Evolutionary conservation across 2,888 invertebrate species (phyloP), one percentile per base, ranked within the genome.

Genomic region (Gandaritis pyraliata): DNA sequence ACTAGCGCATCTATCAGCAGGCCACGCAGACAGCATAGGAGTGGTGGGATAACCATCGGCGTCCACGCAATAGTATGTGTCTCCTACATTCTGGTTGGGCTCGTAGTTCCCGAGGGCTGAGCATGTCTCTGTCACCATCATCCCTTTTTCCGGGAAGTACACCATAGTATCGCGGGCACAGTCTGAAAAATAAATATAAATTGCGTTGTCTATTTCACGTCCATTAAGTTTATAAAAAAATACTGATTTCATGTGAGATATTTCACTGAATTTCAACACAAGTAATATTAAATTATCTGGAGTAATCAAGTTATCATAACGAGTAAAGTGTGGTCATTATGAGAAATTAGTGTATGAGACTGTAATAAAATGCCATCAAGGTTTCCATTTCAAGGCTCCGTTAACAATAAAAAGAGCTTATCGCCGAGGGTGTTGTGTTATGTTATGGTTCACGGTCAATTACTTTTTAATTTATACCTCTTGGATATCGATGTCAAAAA

Each of bases 91-190:
- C 81, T 95, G 94, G 64, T 86, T 75, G n/a, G 85, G 74, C 30
- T 85, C 79, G 78, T 95, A 95, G 87, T 94, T 94, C 49, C 95
- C 95, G 76, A 93, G 93, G 15, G 83, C 86, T 13, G 72, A 70
- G 75, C 95, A 95, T 13, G 81, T 78, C 72, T 92, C 87, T 7
- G 87, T 82, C 70, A 93, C 88, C 29, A 80, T 75, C 82, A 92
- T 85, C 1, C 93, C 93, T 33, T 79, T 86, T 58, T 85, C 87
- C 5, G 85, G 87, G 82, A 93, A 94, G 74, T 89, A 78, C 59
- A 93, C 75, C 65, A 82, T 81, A 18, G 87, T 83, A 78, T 95
- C 95, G 59, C 94, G 90, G n/a, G 94, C 94, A 78, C 95, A 95
- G 78, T 94, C 95, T 95, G 85, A 58, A 68, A 57, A 29, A 51